These are phyloP conservation scores for Aphelenchoides avenae DNA, from an alignment of 1,140 invertebrate species.

Conservation along the genomic window DNA sequence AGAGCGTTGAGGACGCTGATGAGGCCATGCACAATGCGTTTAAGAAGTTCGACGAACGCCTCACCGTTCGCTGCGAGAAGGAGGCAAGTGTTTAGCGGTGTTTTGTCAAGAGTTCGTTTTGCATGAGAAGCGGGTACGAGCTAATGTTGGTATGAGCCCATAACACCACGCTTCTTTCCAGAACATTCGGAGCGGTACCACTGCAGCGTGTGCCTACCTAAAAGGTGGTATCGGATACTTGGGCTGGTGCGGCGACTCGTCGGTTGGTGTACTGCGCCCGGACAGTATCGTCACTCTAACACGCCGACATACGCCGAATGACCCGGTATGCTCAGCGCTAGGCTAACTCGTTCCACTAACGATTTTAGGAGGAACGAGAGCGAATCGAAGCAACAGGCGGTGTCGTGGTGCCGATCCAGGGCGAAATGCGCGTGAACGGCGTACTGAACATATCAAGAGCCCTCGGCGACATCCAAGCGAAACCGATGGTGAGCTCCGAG, in stretches of 20 bases:
- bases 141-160: no score
- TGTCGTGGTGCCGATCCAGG: conserved; percentile 11
- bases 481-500: conserved; percentile 20
- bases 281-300: conserved; percentile 14
- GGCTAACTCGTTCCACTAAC: no score
- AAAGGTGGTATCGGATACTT: background rate
- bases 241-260: conserved; percentile 18
- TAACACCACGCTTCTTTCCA: no score
- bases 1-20: conserved; percentile 3
- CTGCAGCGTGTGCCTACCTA: conserved; percentile 15
- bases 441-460: conserved; percentile 25
- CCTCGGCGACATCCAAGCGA: conserved; percentile 15
- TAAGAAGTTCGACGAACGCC: conserved; percentile 8
- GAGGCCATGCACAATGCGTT: conserved; percentile 2
- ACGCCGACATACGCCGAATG: conserved; percentile 11
- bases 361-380: conserved; percentile 20
- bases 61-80: conserved; percentile 16
- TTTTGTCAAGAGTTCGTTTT: no score
- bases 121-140: no score
- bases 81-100: conserved; percentile 14
- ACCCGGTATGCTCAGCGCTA: no score
- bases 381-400: conserved; percentile 15
- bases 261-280: conserved; percentile 13
- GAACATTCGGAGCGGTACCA: conserved; percentile 17
- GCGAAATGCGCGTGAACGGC: conserved; percentile 25